Base-by-base conservation (phyloP, 1,140 invertebrate species). In the Rhizoglyphus robini region DNA sequence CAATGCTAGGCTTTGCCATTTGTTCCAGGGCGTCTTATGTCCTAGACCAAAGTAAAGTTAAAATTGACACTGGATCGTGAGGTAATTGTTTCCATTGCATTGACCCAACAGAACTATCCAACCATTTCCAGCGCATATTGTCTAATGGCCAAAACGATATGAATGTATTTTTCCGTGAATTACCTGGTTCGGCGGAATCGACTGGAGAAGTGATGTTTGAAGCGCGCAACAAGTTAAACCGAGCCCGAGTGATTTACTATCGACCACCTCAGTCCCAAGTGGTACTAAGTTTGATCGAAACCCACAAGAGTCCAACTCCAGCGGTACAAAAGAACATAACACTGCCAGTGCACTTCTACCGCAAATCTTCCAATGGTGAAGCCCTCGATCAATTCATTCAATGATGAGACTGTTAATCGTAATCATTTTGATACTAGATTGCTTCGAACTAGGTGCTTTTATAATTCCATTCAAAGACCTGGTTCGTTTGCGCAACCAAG, bases 301-400 rank as follows among this genome's bases (percentile, higher is more conserved):
- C 23, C 8, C 23, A 32, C 8, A 54, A 54, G 51, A 25, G 20
- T 25, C 8, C 20, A 8, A 8, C 23, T 15, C 8, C 15, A 23
- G 23, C 51, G 8, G 51, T 32, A 32, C 51, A 54, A 8, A 54
- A 54, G 51, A 54, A 54, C 20, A 54, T 54, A 11, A 54, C 51
- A 20, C 51, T 54, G 8, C 58, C 15, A 46, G 27, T 60, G 13
- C 27, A 60, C 29, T 60, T 60, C 27, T 60, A 60, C 29, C 58
- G 30, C 3, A 15, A 27, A 38, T 46, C 32, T 23, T 27, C 51
- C 51, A 32, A 54, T 32, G 51, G 51, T 54, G 23, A 11, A 27
- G 8, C 18, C 18, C 18, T 11, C 36, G 36, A 41, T 41, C 18
- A 41, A 41, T 41, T 41, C 8, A 41, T 41, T 41, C 36, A 41